phyloP scores from a whole-genome alignment of 2,113 vertebrate genomes.

The Ivindomyrus marchei region DNA sequence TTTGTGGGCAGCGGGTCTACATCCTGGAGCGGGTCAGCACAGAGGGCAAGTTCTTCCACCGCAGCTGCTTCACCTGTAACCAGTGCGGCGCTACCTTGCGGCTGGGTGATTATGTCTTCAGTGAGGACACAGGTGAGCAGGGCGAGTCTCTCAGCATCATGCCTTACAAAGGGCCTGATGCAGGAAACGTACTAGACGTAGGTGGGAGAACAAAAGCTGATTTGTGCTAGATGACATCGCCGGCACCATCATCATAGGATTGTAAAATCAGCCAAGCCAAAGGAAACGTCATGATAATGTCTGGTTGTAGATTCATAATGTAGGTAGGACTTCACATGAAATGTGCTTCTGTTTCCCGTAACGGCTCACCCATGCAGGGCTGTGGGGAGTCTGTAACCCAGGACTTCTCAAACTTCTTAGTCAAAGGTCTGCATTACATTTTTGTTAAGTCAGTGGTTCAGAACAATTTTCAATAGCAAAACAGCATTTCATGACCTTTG shows the following conservation, averaged over 20 bases:
- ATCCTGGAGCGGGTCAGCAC: constrained; percentile 80
- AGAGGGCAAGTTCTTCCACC: constrained; percentile 84
- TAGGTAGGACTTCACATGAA: not conserved
- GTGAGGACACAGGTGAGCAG: constrained; percentile 66
- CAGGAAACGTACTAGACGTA: too few relatives aligned
- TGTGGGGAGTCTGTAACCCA: not conserved
- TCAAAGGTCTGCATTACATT: not conserved
- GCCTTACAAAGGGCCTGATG: not conserved
- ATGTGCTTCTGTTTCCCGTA: not conserved
- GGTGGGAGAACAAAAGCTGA: not conserved
- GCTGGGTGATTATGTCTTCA: constrained; percentile 71
- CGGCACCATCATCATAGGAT: not conserved
- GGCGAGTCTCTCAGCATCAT: not conserved
- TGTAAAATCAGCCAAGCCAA: not conserved
- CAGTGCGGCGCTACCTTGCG: constrained; percentile 70
- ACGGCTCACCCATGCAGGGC: not conserved
- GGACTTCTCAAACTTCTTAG: not conserved
- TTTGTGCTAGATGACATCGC: not conserved
- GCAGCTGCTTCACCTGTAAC: constrained; percentile 79
- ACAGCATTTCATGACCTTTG: not conserved
- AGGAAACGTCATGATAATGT: not conserved
- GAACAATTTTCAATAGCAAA: not conserved
- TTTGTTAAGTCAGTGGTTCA: too few relatives aligned
- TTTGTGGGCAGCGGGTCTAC: constrained; percentile 74
- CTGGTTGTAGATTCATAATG: not conserved